Evolutionary conservation across 2,113 vertebrate genomes (phyloP).

Genomic region (Actinemys pallida): DNA sequence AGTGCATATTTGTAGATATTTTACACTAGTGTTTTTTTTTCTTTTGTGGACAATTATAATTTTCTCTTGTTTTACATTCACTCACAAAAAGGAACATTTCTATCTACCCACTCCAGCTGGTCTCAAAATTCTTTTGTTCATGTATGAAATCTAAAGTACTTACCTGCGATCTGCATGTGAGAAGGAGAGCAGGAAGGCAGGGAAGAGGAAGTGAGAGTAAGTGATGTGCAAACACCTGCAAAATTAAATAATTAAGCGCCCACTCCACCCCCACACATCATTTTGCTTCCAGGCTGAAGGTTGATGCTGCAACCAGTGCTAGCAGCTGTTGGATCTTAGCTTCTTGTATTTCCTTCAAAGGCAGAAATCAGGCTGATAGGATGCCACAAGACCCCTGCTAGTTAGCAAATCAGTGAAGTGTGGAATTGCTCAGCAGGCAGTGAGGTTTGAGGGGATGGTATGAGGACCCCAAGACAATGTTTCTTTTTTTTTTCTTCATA

Average conservation of each 20-base stretch:
- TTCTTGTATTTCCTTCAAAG: accelerated
- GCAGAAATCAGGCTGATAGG: accelerated
- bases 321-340: neutral
- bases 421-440: neutral
- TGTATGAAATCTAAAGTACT: neutral
- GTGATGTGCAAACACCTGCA: neutral
- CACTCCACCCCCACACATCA: neutral
- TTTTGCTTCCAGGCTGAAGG: neutral
- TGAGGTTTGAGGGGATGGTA: neutral
- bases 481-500: neutral
- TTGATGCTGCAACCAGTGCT: accelerated
- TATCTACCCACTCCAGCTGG: neutral
- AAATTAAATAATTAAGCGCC: neutral
- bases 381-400: accelerated
- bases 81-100: neutral
- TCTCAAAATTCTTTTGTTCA: neutral
- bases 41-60: neutral
- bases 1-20: neutral
- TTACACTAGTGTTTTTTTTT: neutral
- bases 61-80: neutral
- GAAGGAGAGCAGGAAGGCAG: neutral
- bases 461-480: accelerated
- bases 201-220: neutral
- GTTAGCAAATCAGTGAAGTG: accelerated
- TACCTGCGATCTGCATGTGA: neutral